Evolutionary conservation across 2,113 vertebrate species (phyloP), one percentile per base, ranked within the genome.

Genomic region (Salminus brasiliensis): DNA sequence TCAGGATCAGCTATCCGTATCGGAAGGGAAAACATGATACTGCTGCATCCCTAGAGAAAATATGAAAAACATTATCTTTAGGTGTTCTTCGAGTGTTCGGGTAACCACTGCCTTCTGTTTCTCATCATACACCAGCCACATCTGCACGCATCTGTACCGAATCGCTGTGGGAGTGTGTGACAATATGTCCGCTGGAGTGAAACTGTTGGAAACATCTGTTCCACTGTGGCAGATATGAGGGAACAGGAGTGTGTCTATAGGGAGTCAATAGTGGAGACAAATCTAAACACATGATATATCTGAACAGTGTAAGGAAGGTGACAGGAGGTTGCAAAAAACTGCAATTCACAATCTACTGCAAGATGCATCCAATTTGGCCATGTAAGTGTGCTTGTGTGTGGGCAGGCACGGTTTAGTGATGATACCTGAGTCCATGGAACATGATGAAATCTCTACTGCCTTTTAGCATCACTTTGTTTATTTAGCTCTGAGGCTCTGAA

Each of bases 191-290:
- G 60, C 62, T 39, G 36, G 53, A 45, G 66, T 70, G 52, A 70
- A 78, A 47, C 52, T 70, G 66, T 55, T 78, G 76, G 66, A 45
- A 53, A 34, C 76, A 69, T 78, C 76, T 45, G 52, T 59, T 55
- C 66, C 15, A 4, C 52, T 11, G 52, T 55, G 52, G 10, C 52
- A 29, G 41, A 69, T 12, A 59, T 39, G 23, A 57, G 13, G 47
- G 67, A 69, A 27, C 52, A 52, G 43, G 21, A 43, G 63, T 18
- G 32, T 59, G 30, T 55, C 52, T 55, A 34, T 2, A 12, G 27
- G 53, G 34, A 45, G 12, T 27, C 16, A 16, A 32, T n/a, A 32
- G 45, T 39, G 21, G n/a, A n/a, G n/a, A n/a, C n/a, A n/a, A n/a
- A n/a, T n/a, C n/a, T n/a, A 43, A 67, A 53, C 29, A 45, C 23